Percentiles rank a stretch among this genome's conserved stretches.
Conservation (phyloP, 2,113 vertebrate genomes). For the Merops nubicus region DNA sequence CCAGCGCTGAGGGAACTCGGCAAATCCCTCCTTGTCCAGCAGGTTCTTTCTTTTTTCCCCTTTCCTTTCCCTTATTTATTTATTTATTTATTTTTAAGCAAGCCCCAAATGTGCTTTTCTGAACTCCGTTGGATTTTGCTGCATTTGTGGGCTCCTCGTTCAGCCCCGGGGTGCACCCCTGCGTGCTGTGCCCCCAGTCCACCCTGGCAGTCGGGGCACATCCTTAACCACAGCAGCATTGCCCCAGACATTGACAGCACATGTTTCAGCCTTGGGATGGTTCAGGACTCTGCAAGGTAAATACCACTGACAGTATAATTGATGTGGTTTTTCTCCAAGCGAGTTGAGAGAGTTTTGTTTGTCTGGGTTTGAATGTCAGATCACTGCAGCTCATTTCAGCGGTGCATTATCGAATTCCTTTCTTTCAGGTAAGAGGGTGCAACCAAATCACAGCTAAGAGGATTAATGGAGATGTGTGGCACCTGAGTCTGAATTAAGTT, state of each 20-base stretch:
- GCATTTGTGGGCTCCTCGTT: background rate
- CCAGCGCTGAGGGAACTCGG: background rate
- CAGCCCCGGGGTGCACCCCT: background rate
- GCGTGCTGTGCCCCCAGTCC: background rate
- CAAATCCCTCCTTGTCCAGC: conserved; percentile 34
- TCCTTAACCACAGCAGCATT: background rate
- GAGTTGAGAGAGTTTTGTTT: conserved; percentile 21
- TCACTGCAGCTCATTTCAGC: background rate
- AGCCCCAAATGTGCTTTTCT: background rate
- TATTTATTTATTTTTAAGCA: background rate
- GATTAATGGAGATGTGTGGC: conserved; percentile 50
- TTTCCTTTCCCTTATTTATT: no score
- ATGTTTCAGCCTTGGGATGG: background rate
- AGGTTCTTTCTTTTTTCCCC: background rate
- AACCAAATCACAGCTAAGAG: conserved; percentile 14
- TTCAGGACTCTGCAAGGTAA: background rate
- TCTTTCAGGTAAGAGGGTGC: conserved; percentile 42
- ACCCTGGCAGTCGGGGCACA: background rate
- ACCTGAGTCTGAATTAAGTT: conserved; percentile 7
- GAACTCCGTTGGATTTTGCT: background rate
- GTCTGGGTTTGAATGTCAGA: conserved; percentile 33
- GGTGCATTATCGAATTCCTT: conserved; percentile 37
- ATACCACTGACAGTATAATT: background rate
- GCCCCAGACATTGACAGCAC: background rate
- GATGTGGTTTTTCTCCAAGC: conserved; percentile 15